These are phyloP conservation scores for Temnothorax unifasciatus DNA, from an alignment of 2,888 invertebrate species.

Conservation along the genomic window DNA sequence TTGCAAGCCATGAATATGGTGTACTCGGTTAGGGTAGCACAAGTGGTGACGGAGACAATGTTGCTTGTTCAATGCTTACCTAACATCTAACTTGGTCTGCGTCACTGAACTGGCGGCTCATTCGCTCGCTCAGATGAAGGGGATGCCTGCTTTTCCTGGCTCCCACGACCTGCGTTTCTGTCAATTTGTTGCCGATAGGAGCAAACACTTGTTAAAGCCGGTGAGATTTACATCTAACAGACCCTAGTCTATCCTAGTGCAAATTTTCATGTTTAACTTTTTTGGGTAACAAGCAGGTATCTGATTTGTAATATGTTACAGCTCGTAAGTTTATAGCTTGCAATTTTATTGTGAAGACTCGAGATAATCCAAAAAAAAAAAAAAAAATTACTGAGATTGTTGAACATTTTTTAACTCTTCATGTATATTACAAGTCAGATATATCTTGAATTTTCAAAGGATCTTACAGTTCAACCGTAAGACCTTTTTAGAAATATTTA, in stretches of 20 bases:
- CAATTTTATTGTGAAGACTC: constrained; percentile 11
- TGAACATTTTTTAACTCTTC: background rate
- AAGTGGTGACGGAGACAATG: constrained; percentile 86
- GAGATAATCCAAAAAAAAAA: background rate
- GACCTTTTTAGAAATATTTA: constrained; percentile 52
- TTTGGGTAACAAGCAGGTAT: constrained; percentile 42
- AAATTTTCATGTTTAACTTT: constrained; percentile 73
- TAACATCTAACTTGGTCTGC: constrained; percentile 85
- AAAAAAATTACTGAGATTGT: background rate
- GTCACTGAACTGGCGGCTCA: constrained; percentile 86
- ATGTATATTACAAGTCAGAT: constrained; percentile 56
- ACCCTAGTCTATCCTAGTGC: constrained; percentile 86
- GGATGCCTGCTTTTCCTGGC: constrained; percentile 96
- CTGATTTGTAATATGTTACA: constrained; percentile 59
- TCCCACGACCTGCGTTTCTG: constrained; percentile 98
- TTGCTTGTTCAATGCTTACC: constrained; percentile 87
- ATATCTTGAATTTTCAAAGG: constrained; percentile 28
- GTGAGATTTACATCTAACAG: constrained; percentile 90
- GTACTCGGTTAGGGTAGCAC: constrained; percentile 82
- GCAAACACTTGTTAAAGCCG: constrained; percentile 98
- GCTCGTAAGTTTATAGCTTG: background rate
- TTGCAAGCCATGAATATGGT: constrained; percentile 76
- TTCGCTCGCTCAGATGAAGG: constrained; percentile 94
- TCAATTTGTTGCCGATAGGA: constrained; percentile 98
- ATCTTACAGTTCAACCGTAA: constrained; percentile 45